Percentiles rank a stretch among this genome's conserved stretches.
phyloP scores from a whole-genome alignment of 2,888 invertebrate species.

The Andrena hattorfiana region DNA sequence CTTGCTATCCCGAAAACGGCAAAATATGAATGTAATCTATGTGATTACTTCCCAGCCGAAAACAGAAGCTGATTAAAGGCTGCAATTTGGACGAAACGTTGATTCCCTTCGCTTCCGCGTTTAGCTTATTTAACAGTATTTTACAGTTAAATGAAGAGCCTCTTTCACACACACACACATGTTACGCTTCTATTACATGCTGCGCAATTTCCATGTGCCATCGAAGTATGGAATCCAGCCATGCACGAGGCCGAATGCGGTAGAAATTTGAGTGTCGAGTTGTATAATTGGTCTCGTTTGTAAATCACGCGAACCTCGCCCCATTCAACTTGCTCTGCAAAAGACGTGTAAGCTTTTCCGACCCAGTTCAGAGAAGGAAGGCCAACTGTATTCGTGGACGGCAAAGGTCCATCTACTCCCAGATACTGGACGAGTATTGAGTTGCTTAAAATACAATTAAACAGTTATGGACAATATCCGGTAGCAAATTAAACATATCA shows the following conservation, averaged over 20 bases:
- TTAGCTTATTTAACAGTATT: neutral
- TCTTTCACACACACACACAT: neutral
- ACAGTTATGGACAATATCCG: neutral
- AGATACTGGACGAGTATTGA: neutral
- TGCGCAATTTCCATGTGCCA: conserved; percentile 9
- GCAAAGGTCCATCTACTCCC: neutral
- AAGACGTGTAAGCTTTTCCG: neutral
- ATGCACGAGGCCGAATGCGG: neutral
- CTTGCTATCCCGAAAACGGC: conserved; percentile 14
- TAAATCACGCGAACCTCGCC: conserved; percentile 55
- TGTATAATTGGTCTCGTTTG: conserved; percentile 52
- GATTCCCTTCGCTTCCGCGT: neutral
- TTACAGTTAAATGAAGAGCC: neutral
- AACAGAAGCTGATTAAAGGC: neutral
- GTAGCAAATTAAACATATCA: neutral
- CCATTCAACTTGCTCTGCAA: conserved; percentile 10
- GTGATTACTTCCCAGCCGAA: neutral
- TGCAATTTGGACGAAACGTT: neutral
- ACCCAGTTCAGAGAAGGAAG: neutral
- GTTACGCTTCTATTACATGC: neutral
- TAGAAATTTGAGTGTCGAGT: conserved; percentile 43
- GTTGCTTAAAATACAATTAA: neutral
- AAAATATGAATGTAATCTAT: neutral
- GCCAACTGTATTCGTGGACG: neutral
- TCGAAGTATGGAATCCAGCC: neutral